Base-by-base conservation (phyloP, 2,888 invertebrate species). In the Latheticus oryzae region DNA sequence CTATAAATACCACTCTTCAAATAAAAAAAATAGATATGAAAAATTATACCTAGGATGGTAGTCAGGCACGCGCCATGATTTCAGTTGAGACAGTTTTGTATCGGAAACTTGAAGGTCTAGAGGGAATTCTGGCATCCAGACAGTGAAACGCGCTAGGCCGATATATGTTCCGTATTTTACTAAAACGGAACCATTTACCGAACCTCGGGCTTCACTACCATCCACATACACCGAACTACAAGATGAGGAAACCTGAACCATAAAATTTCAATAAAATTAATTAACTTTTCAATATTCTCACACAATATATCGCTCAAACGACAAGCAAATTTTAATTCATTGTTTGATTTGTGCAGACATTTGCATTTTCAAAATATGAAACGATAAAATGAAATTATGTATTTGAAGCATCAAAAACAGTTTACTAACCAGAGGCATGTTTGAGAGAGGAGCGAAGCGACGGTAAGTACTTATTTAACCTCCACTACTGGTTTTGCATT, bases 91-190 rank as follows among this genome's bases (percentile, higher is more conserved):
- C 53, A 97, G 83, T 63, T 93, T 86, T 65, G 90, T 87, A 79
- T 97, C 97, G 8, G 90, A 88, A 2, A 97, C 90, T 67, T 91
- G 89, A 17, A 97, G 88, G 75, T 95, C 94, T 53, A 97, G 81
- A 0, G 95, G 94, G 72, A 95, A 89, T 76, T 96, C 95, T 0
- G 97, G 97, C 89, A 95, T 94, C 97, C 97, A 97, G 1, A 97
- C 96, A 9, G 91, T 92, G 77, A 96, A 94, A 58, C 89, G 87
- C 1, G 95, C 93, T 60, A 91, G 80, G 7, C 95, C 95, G 13
- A 90, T 91, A 78, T 93, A 93, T 1, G 94, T 93, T 16, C 94
- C 96, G 73, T 93, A 94, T 77, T 93, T 93, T 43, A 96, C 95
- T 45, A 95, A 86, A 19, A 97, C 91, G 0, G 95, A 94, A 1